A percentile compares a stretch with the other conserved stretches of the same genome.
Conservation (phyloP, 2,797 vertebrate genomes). For the Valencia hispanica region DNA sequence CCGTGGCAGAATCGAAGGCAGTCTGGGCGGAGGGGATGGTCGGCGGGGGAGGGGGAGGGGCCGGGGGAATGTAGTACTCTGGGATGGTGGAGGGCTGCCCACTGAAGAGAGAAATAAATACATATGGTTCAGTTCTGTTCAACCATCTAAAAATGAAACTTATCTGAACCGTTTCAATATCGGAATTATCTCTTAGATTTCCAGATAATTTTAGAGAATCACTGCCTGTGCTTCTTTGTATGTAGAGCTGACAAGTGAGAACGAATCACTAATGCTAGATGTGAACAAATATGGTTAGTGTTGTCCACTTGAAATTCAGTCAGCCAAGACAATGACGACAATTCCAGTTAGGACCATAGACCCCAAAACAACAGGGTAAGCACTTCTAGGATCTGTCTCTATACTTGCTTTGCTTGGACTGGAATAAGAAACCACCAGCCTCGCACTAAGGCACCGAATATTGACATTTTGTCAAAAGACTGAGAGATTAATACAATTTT, state of each 20-base stretch:
- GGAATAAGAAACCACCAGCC: not conserved
- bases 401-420: not conserved
- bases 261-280: not conserved
- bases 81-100: constrained; percentile 84
- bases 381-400: not conserved
- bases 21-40: constrained; percentile 89
- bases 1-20: constrained; percentile 85
- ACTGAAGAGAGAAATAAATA: constrained; percentile 50
- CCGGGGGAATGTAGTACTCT: constrained; percentile 88
- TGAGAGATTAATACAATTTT: not conserved
- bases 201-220: too few species aligned
- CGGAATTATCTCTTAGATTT: not conserved
- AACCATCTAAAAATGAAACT: not conserved
- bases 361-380: not conserved
- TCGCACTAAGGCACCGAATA: not conserved
- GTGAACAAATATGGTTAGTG: not conserved
- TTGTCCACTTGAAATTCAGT: not conserved
- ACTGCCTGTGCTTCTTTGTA: too few species aligned
- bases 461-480: not conserved
- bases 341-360: not conserved
- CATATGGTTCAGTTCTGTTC: not conserved
- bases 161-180: not conserved
- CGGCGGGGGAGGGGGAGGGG: constrained; percentile 86
- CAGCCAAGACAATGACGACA: not conserved
- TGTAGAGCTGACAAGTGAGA: not conserved